phyloP scores from a whole-genome alignment of 2,888 invertebrate species.

The Neoscelio sp. region DNA sequence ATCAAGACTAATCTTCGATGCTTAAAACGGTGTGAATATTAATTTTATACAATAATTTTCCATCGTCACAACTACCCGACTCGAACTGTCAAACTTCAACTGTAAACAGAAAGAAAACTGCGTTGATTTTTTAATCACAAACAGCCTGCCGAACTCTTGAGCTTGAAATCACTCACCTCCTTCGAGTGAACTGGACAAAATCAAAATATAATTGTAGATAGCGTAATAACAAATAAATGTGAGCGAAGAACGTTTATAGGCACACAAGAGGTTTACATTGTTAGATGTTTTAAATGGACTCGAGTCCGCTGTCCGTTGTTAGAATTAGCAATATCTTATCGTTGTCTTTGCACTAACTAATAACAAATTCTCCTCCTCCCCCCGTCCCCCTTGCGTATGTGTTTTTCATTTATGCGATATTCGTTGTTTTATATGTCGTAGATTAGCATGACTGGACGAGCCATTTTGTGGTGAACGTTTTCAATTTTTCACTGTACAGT shows the following conservation, averaged over 20 bases:
- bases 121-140: too few relatives aligned
- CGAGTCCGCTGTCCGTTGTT: slow-evolving; percentile 50
- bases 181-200: neutral
- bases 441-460: slow-evolving; percentile 8
- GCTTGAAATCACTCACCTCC: neutral
- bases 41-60: too few relatives aligned
- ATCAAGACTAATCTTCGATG: too few relatives aligned
- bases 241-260: slow-evolving; percentile 47
- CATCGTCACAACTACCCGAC: too few relatives aligned
- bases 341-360: slow-evolving; percentile 58
- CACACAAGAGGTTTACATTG: slow-evolving; percentile 47
- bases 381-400: slow-evolving; percentile 9
- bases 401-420: slow-evolving; percentile 10
- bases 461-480: neutral
- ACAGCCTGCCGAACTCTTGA: neutral
- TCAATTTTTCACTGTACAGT: neutral
- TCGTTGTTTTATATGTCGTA: slow-evolving; percentile 14
- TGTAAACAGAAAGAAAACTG: too few relatives aligned
- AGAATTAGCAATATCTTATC: slow-evolving; percentile 56
- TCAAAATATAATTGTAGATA: slow-evolving; percentile 41
- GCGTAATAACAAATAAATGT: slow-evolving; percentile 26
- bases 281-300: slow-evolving; percentile 58
- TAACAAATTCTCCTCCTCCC: too few relatives aligned
- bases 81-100: too few relatives aligned
- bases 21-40: too few relatives aligned